These are phyloP conservation scores for Sitophilus oryzae DNA, from an alignment of 1,140 invertebrate species.

Conservation along the genomic window DNA sequence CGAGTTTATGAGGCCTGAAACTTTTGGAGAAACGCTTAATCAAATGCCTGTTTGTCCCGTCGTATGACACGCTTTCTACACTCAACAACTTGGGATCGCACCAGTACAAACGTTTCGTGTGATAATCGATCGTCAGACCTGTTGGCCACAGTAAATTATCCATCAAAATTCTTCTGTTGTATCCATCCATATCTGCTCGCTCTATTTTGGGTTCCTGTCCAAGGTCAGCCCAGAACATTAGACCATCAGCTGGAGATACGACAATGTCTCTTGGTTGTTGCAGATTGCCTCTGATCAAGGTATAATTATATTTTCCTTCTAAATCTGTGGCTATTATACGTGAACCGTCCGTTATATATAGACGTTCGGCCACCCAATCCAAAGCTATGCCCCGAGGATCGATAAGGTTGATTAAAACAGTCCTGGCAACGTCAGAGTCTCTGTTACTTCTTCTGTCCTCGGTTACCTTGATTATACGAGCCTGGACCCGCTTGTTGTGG, in stretches of 20 bases:
- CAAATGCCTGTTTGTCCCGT: constrained; percentile 59
- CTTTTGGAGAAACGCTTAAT: constrained; percentile 51
- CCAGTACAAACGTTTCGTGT: constrained; percentile 67
- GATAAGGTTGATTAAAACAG: constrained; percentile 44
- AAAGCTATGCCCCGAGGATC: constrained; percentile 63
- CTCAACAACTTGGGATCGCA: constrained; percentile 61
- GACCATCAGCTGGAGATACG: constrained; percentile 58
- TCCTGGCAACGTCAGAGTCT: constrained; percentile 28
- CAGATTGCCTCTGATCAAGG: constrained; percentile 53
- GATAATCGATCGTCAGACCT: constrained; percentile 64
- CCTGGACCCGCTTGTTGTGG: constrained; percentile 45
- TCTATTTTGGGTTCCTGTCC: constrained; percentile 52
- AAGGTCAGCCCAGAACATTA: constrained; percentile 46
- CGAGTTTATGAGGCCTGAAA: constrained; percentile 60
- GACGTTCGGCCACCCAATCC: constrained; percentile 65
- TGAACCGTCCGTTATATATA: constrained; percentile 70
- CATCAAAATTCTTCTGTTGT: constrained; percentile 51
- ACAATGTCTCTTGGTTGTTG: constrained; percentile 59
- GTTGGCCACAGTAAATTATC: constrained; percentile 58
- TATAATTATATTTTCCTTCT: constrained; percentile 52
- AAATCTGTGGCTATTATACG: constrained; percentile 56
- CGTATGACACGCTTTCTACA: constrained; percentile 60
- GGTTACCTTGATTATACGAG: constrained; percentile 36
- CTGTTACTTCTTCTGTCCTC: constrained; percentile 30
- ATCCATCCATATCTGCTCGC: constrained; percentile 61